phyloP scores from a whole-genome alignment of 2,797 vertebrate genomes.

The Linurgus olivaceus region DNA sequence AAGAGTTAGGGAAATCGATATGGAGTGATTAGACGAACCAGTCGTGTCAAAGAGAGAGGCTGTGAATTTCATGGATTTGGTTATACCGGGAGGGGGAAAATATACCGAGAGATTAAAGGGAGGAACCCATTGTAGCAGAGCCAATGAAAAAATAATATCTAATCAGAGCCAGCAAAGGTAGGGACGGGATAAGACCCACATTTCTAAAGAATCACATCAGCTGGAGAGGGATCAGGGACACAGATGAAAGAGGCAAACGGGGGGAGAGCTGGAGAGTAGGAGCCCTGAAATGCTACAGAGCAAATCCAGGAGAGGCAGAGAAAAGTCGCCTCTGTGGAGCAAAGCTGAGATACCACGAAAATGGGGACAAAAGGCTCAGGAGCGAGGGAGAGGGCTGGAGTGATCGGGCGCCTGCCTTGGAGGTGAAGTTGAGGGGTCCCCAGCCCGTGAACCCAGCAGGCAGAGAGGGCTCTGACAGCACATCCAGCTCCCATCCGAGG shows the following conservation, averaged over 20 bases:
- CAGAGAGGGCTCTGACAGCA: background rate
- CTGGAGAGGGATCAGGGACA: conserved; percentile 26
- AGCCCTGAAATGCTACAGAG: conserved; percentile 13
- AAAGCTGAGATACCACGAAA: conserved; percentile 24
- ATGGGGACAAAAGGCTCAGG: conserved; percentile 29
- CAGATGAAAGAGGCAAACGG: conserved; percentile 23
- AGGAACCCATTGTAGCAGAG: conserved; percentile 66
- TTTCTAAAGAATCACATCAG: conserved; percentile 46
- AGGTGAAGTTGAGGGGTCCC: background rate
- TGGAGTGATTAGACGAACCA: conserved; percentile 82
- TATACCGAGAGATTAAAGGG: conserved; percentile 58
- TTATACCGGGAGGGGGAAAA: conserved; percentile 47
- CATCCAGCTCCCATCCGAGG: background rate
- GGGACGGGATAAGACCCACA: conserved; percentile 45
- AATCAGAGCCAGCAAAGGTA: conserved; percentile 54
- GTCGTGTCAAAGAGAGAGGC: conserved; percentile 73
- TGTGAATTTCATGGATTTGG: conserved; percentile 74
- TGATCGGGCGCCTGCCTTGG: background rate
- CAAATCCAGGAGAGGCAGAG: conserved; percentile 13
- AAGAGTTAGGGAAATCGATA: conserved; percentile 92
- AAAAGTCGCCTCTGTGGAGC: conserved; percentile 34
- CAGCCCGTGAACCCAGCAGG: background rate
- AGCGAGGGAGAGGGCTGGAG: conserved; percentile 5
- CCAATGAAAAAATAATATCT: conserved; percentile 69
- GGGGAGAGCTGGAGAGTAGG: background rate